Evolutionary conservation across 2,888 invertebrate genomes (phyloP), one percentile per base, ranked within the genome.

Genomic region (Oithona nana): DNA sequence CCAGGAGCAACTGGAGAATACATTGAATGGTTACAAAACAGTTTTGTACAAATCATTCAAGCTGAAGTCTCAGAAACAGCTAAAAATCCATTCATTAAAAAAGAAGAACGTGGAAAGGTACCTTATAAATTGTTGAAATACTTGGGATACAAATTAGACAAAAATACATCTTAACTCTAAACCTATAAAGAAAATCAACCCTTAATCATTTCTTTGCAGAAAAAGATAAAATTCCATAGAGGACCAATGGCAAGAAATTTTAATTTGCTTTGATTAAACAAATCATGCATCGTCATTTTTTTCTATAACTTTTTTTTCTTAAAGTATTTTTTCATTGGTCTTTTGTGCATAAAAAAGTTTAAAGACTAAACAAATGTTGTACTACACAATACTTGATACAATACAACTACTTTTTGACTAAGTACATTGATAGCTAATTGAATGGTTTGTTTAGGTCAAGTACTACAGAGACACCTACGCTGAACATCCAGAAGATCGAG

Each of bases 401-500:
- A n/a, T n/a, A n/a, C n/a, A n/a, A n/a, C n/a, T n/a, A n/a, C n/a
- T n/a, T n/a, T n/a, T n/a, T n/a, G n/a, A n/a, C n/a, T n/a, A n/a
- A n/a, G n/a, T n/a, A n/a, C n/a, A n/a, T n/a, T n/a, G n/a, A n/a
- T n/a, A n/a, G n/a, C n/a, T n/a, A n/a, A n/a, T n/a, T n/a, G n/a
- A n/a, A n/a, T 31, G 1, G n/a, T 6, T 31, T 57, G 11, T 20
- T 1, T 52, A 61, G 61, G 61, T 61, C 11, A 54, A 11, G 6
- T 62, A 56, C 20, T 62, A 26, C 56, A 28, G 48, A 16, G 62
- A 62, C 48, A 62, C 62, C 13, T 62, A 62, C 28, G 62, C 62
- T 13, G 62, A 62, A 39, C 62, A 62, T 62, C 62, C 62, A 24
- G 62, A 62, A 22, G 62, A 62, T 39, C 29, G 62, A 20, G 28